These are phyloP conservation scores for Amia ocellicauda DNA, from an alignment of 2,113 vertebrate genomes.

Conservation along the genomic window DNA sequence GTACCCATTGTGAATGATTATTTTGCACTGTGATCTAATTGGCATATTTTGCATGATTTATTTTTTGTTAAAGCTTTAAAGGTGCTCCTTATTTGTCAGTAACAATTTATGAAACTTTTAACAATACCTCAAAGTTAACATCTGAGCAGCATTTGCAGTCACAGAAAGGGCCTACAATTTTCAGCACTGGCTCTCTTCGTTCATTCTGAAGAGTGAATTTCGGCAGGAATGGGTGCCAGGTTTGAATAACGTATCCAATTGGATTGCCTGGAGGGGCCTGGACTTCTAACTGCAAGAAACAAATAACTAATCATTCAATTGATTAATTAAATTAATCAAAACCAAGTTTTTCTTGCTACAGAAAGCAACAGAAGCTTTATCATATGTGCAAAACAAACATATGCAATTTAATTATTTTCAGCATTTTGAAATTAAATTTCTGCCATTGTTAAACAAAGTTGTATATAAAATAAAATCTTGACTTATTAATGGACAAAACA, in stretches of 20 bases:
- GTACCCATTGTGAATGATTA: too few species aligned
- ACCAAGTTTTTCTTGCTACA: too few species aligned
- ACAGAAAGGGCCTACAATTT: slow-evolving; percentile 64
- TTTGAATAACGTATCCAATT: slow-evolving; percentile 71
- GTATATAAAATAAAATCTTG: not conserved
- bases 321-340: too few species aligned
- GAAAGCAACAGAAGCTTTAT: too few species aligned
- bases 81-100: too few species aligned
- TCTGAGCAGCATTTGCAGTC: slow-evolving; percentile 67
- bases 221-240: slow-evolving; percentile 71
- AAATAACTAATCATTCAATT: not conserved
- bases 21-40: too few species aligned
- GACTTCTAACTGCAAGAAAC: slow-evolving; percentile 66
- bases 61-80: too few species aligned
- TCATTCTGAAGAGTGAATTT: slow-evolving; percentile 74
- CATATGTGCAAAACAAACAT: too few species aligned
- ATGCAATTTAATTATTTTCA: too few species aligned
- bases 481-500: not conserved
- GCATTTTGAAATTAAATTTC: too few species aligned
- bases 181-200: slow-evolving; percentile 55
- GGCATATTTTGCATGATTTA: too few species aligned
- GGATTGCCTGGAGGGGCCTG: slow-evolving; percentile 68
- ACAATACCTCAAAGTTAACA: slow-evolving; percentile 75
- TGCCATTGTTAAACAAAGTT: not conserved
- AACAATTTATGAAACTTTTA: too few species aligned